These are phyloP conservation scores for Bathynomus jamesi DNA, from an alignment of 1,140 invertebrate species.

Conservation along the genomic window DNA sequence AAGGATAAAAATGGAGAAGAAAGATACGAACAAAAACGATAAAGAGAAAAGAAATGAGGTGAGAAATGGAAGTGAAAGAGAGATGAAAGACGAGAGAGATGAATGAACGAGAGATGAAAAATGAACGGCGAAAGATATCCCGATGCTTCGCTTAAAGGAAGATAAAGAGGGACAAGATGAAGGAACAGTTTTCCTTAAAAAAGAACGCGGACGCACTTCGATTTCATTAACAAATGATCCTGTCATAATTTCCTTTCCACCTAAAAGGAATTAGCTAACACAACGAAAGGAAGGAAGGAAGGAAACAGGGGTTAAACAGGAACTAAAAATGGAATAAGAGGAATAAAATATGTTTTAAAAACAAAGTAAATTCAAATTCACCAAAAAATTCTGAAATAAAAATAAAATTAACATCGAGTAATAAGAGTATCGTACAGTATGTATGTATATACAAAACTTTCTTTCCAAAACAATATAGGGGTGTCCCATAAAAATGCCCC, in stretches of 20 bases:
- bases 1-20: not conserved
- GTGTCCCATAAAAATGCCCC: too few relatives aligned
- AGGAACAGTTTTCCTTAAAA: too few relatives aligned
- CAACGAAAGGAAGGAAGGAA: not conserved
- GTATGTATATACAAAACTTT: too few relatives aligned
- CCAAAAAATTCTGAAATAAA: too few relatives aligned
- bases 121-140: not conserved
- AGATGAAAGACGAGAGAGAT: not conserved
- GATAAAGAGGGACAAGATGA: not conserved
- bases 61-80: not conserved
- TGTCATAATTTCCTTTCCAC: too few relatives aligned
- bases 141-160: too few relatives aligned
- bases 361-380: too few relatives aligned
- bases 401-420: too few relatives aligned
- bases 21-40: not conserved
- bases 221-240: too few relatives aligned
- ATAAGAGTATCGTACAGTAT: too few relatives aligned
- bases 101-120: not conserved
- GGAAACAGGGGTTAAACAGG: not conserved
- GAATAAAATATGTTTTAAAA: too few relatives aligned
- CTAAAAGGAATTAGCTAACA: not conserved
- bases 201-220: not conserved
- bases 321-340: not conserved
- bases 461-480: too few relatives aligned
- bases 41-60: not conserved